Percentiles rank a stretch among this genome's conserved stretches.
Conservation (phyloP, 2,113 vertebrate species). For the Alethe diademata region DNA sequence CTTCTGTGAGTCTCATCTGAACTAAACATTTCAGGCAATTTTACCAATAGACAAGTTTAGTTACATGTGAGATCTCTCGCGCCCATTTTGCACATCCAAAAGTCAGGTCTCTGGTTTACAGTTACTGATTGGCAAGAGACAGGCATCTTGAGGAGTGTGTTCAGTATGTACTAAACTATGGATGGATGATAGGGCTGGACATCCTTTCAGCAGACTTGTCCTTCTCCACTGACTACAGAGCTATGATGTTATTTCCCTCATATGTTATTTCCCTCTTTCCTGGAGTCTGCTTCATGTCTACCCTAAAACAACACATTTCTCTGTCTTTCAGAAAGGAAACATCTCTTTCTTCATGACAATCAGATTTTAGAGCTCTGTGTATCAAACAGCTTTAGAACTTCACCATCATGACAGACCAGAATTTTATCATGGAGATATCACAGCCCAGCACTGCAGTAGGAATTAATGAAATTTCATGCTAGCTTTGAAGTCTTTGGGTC, state of each 20-base stretch:
- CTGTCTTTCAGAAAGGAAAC: neutral
- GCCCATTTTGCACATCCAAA: neutral
- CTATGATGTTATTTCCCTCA: neutral
- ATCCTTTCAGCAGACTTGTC: neutral
- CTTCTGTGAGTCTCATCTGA: neutral
- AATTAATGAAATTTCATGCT: neutral
- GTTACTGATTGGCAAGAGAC: neutral
- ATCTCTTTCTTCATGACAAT: fast-evolving
- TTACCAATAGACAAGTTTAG: neutral
- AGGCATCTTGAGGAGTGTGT: neutral
- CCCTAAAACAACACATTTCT: neutral
- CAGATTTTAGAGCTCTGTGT: fast-evolving
- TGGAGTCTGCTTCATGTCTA: neutral
- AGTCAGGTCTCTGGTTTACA: neutral
- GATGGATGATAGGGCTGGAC: neutral
- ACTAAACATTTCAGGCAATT: neutral
- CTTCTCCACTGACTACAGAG: neutral
- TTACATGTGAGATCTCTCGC: fast-evolving
- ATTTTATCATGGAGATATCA: neutral
- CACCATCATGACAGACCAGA: neutral
- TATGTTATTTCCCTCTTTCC: neutral
- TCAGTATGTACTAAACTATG: fast-evolving
- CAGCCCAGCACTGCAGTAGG: neutral
- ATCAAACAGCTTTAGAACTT: neutral
- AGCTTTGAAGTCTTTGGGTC: neutral